A percentile compares a stretch with the other conserved stretches of the same genome.
phyloP scores from a whole-genome alignment of 2,113 vertebrate species.

The Notothenia rossii region DNA sequence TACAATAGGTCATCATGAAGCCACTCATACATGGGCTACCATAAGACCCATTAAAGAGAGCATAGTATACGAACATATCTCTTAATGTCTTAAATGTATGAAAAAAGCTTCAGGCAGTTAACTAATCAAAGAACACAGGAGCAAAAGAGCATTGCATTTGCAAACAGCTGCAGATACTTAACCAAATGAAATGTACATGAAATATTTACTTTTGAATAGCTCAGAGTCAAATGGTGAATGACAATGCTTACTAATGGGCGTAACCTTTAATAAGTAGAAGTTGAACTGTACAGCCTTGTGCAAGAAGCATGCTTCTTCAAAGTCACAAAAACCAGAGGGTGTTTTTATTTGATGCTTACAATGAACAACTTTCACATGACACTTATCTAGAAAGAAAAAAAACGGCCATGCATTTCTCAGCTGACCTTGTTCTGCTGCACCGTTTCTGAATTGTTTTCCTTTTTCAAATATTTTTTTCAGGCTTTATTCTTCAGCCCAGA shows the following conservation, averaged over 20 bases:
- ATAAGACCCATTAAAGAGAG: not conserved
- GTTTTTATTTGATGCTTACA: conserved; percentile 26
- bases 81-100: not conserved
- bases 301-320: conserved; percentile 6
- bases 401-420: not conserved
- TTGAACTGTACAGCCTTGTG: conserved; percentile 10
- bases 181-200: not conserved
- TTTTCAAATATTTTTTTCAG: not conserved
- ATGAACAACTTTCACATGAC: conserved; percentile 25
- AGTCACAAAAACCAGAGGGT: conserved; percentile 22
- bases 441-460: conserved; percentile 12
- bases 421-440: conserved; percentile 37
- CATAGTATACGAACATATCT: not conserved
- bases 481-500: not conserved
- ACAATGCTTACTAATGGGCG: not conserved
- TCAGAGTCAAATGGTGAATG: not conserved
- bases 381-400: not conserved
- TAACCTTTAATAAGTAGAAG: conserved; percentile 7
- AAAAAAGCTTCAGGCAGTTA: not conserved
- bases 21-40: not conserved
- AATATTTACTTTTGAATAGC: not conserved
- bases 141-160: not conserved
- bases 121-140: too few species aligned
- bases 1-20: not conserved
- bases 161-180: not conserved